Base-by-base conservation (phyloP, 2,113 vertebrate genomes). In the Petrocephalus zakoni region DNA sequence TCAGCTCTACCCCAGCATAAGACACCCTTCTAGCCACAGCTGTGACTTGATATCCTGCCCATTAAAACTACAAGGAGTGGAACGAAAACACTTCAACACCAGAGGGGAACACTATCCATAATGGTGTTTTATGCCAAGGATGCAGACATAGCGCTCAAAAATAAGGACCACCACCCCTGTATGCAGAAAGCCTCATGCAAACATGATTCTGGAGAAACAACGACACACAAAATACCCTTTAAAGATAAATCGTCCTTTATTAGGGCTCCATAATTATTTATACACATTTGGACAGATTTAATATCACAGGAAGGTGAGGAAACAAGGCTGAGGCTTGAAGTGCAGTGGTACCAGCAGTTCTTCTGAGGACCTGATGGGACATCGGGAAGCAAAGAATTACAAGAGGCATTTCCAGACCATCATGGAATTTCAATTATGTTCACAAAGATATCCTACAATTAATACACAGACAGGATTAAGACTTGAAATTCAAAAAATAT, bases 261-360 rank as follows among this genome's bases (percentile, higher is more conserved):
- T 94, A 92, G 90, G 89, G 51, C 34, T 94, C 92, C 92, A 93
- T 90, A 86, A 89, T 88, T 94, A 53, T 89, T 93, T 94, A 92
- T 93, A 94, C 93, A 95, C 84, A 92, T 91, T 89, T 92, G 91
- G 89, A 94, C 88, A 92, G 29, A 92, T 92, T 93, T 47, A 93
- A 95, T 89, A 91, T 91, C 90, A 93, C 91, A 90, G 88, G 92
- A 90, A 93, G 88, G 91, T 89, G 19, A 78, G 64, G 91, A 78
- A 88, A 94, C 88, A 91, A 90, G 88, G 90, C 91, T 92, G 88
- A 81, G 84, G 88, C 89, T 87, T n/a, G 90, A 89, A 91, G 91
- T 91, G 68, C 49, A 87, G 75, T 72, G 75, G 90, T 21, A 88
- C 56, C 88, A 90, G 72, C 85, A 64, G 85, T 81, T 85, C 53